phyloP scores from a whole-genome alignment of 1,140 invertebrate species.

The Trissolcus basalis region DNA sequence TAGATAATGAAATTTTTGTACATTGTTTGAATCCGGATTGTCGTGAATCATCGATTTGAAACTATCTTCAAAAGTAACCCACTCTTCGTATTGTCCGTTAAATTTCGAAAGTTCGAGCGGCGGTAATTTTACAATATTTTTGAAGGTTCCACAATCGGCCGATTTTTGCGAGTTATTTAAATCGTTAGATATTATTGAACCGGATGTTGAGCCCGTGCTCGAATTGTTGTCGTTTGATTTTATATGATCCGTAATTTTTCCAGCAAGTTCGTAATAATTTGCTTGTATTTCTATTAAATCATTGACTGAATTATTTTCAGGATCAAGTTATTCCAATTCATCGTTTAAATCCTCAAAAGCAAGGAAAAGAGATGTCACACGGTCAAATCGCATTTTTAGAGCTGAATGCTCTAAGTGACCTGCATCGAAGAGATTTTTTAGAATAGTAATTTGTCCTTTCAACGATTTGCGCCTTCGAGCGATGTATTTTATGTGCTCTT shows the following conservation, averaged over 20 bases:
- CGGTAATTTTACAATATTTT: slow-evolving; percentile 5
- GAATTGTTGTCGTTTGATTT: neutral
- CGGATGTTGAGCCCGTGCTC: too few relatives aligned
- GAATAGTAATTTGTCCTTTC: slow-evolving; percentile 4
- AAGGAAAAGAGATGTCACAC: slow-evolving; percentile 1
- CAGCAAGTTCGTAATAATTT: neutral
- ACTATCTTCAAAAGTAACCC: slow-evolving; percentile 23
- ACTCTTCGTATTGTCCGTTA: slow-evolving; percentile 21
- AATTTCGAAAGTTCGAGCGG: slow-evolving; percentile 4
- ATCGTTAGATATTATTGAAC: too few relatives aligned
- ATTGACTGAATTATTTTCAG: neutral
- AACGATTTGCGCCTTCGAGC: slow-evolving; percentile 8
- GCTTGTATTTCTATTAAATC: neutral
- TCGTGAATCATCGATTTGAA: slow-evolving; percentile 17
- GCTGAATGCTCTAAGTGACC: neutral
- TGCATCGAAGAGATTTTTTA: slow-evolving; percentile 2
- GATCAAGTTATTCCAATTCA: neutral
- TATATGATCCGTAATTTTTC: neutral
- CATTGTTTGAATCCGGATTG: neutral
- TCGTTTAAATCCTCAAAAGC: slow-evolving; percentile 6
- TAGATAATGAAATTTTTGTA: neutral
- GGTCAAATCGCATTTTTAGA: neutral
- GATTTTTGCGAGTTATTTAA: neutral
- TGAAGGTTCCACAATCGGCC: neutral
- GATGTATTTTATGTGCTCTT: neutral